Conservation (phyloP, 2,888 invertebrate genomes). For the Torymus auratus region DNA sequence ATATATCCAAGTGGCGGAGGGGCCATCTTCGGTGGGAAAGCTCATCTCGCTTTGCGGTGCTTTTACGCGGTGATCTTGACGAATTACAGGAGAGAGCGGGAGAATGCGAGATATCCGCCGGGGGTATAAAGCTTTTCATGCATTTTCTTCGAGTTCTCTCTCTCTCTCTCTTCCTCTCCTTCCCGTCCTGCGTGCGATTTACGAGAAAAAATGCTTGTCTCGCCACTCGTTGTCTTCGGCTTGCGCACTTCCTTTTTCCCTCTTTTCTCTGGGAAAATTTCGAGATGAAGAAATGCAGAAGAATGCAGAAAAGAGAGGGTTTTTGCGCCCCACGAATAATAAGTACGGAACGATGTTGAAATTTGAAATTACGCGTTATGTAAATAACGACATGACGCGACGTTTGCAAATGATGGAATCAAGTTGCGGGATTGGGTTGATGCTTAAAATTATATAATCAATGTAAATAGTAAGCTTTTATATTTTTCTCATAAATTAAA, state of each 20-base stretch:
- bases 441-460: too few species aligned
- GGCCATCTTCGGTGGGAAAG: not conserved
- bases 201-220: conserved; percentile 49
- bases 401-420: too few species aligned
- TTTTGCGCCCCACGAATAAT: not conserved
- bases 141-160: conserved; percentile 43
- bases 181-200: conserved; percentile 31
- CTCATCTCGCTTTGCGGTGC: conserved; percentile 3
- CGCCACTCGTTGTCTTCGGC: not conserved
- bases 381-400: too few species aligned
- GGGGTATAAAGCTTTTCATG: conserved; percentile 50
- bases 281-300: too few species aligned
- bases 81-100: conserved; percentile 41
- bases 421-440: too few species aligned
- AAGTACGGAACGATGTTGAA: not conserved
- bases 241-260: not conserved
- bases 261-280: conserved; percentile 10
- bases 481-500: too few species aligned
- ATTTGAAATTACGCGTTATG: too few species aligned
- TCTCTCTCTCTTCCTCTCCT: not conserved
- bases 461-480: too few species aligned
- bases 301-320: conserved; percentile 17
- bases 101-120: conserved; percentile 43
- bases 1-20: not conserved
- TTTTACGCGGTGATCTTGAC: conserved; percentile 52